Percentiles rank a stretch among this genome's conserved stretches.
Conservation (phyloP, 2,888 invertebrate species). For the Adela reaumurella region DNA sequence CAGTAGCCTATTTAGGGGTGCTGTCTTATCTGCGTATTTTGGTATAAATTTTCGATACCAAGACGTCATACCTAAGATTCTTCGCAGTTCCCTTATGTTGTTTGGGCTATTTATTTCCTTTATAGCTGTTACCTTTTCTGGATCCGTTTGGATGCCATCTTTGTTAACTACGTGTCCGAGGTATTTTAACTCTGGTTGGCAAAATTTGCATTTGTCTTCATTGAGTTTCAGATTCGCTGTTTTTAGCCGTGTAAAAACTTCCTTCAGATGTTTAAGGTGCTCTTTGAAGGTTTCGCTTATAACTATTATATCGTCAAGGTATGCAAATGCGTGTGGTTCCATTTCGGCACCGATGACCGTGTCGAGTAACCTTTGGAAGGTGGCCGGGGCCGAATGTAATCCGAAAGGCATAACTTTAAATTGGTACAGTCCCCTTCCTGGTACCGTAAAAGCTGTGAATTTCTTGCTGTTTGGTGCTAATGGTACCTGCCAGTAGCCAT, state of each 20-base stretch:
- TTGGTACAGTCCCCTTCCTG: constrained; percentile 16
- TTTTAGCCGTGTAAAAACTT: constrained; percentile 13
- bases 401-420: constrained; percentile 11
- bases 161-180: constrained; percentile 9
- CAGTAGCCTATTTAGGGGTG: constrained; percentile 4
- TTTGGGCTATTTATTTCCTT: constrained; percentile 6
- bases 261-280: constrained; percentile 11
- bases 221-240: too few species aligned
- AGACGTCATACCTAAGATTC: constrained; percentile 13
- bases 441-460: constrained; percentile 18
- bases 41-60: constrained; percentile 13
- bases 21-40: constrained; percentile 5
- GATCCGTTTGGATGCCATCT: constrained; percentile 4
- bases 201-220: constrained; percentile 18
- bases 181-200: constrained; percentile 10
- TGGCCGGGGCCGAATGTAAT: constrained; percentile 10
- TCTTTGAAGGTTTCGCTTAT: too few species aligned
- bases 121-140: constrained; percentile 6
- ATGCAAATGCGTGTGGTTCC: constrained; percentile 14
- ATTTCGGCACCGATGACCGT: constrained; percentile 13
- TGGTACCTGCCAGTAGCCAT: too few species aligned
- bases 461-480: constrained; percentile 9
- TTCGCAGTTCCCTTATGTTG: too few species aligned
- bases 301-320: too few species aligned
- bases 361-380: constrained; percentile 14